Evolutionary conservation across 23 tunicate genomes (phyloP), one percentile per base, ranked within the genome.

Genomic region (Ciona savignyi): DNA sequence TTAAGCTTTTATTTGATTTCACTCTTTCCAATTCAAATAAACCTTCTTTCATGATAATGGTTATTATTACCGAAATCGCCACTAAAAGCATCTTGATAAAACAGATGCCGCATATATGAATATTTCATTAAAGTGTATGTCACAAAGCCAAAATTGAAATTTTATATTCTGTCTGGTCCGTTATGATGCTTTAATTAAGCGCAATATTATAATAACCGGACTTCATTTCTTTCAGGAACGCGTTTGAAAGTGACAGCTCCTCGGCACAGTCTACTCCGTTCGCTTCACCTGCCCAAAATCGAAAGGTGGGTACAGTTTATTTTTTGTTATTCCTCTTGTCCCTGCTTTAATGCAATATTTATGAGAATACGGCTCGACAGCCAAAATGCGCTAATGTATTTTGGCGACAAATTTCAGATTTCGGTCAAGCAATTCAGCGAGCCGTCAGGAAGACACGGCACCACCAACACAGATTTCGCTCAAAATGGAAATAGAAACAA

Each of bases 231-330:
- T 42, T 42, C 15, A 42, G 9, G 11, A 15, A 6, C 56, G 11
- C 56, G 56, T 42, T 42, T 42, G 56, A 15, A 6, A 42, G 56
- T 32, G 82, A 77, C 79, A 76, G 78, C 56, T 83, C 89, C 21
- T 83, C 89, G 3, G 30, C 77, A 4, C 74, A 71, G 23, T 73
- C 89, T 28, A 63, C 89, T 2, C 89, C 89, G 15, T 64, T 35
- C 31, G 31, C 68, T 2, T 81, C 85, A 2, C 85, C 85, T 25
- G 75, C 70, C 6, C 66, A 35, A 27, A 49, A 66, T 33, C 68
- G 85, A 23, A 79, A 79, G 70, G 84, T 70, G 70, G 4, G 74
- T 62, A 25, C 56, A 42, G 11, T 15, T 9, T 19, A n/a, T n/a
- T n/a, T n/a, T n/a, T n/a, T n/a, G n/a, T n/a, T n/a, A n/a, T n/a